Evolutionary conservation across 2,113 vertebrate species (phyloP), one percentile per base, ranked within the genome.

Genomic region (Dicentrarchus labrax): DNA sequence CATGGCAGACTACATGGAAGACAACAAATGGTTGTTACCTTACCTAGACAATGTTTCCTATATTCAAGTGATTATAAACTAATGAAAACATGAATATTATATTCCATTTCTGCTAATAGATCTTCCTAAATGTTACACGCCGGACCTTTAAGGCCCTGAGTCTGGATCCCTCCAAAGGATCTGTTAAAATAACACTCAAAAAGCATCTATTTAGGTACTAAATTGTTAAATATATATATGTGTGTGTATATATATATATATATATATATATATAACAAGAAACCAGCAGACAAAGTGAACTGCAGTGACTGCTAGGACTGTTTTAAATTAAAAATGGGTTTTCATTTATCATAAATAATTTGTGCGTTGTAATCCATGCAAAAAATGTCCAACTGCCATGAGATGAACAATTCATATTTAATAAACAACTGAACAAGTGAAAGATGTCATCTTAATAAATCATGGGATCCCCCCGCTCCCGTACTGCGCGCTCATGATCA

Each of bases 331-430:
- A 85, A 91, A 84, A 92, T 89, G 76, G 17, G 39, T 77, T 90
- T 90, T 90, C 79, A 90, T 84, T 83, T 38, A 70, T 73, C 78
- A 89, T 94, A 21, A 93, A 94, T 94, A 81, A 94, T 94, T 89
- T 66, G 71, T 89, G 69, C 8, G 6, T 81, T 86, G 81, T 90
- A 94, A 93, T 91, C 90, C 89, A 93, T 91, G 92, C 88, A 94
- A 92, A 89, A 93, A 92, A 91, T 82, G 71, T 88, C 91, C 90
- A 93, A 87, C 92, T 94, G 92, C 85, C 85, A 78, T 80, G 84
- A 90, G 89, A 93, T 78, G 88, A 93, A 87, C 77, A 75, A 93
- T 95, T 78, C 82, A 94, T 92, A 90, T 88, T 93, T 95, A 86
- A 95, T 91, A 84, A 91, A 91, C 80, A 89, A 85, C 77, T 62